Evolutionary conservation across 2,113 vertebrate genomes (phyloP).

Genomic region (Sylvia atricapilla): DNA sequence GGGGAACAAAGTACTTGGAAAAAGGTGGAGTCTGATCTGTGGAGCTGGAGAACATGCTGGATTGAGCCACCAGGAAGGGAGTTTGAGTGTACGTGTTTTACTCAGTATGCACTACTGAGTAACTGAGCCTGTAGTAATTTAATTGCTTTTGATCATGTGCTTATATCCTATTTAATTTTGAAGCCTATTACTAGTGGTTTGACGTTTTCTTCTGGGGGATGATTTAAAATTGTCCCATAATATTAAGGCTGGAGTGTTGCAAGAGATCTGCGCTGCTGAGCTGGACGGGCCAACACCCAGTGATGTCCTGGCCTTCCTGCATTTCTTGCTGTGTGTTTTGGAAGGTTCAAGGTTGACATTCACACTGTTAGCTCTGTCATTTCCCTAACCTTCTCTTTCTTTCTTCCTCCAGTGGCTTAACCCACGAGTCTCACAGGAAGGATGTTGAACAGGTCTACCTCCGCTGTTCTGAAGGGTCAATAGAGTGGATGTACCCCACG

Average conservation of each 20-base stretch:
- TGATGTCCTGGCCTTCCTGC: not conserved
- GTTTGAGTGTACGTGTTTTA: not conserved
- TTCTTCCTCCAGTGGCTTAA: slow-evolving; percentile 81
- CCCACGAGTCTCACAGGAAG: slow-evolving; percentile 89
- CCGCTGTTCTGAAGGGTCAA: slow-evolving; percentile 87
- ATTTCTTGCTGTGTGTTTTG: not conserved
- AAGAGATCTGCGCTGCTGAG: not conserved
- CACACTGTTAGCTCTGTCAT: not conserved
- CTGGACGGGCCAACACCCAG: not conserved
- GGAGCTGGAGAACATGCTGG: not conserved
- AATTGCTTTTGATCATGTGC: slow-evolving; percentile 46
- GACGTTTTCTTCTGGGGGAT: not conserved
- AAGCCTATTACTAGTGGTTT: slow-evolving; percentile 4
- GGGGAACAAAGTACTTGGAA: slow-evolving; percentile 29
- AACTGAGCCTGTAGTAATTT: not conserved
- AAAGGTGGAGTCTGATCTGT: slow-evolving; percentile 24
- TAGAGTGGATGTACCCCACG: slow-evolving; percentile 96
- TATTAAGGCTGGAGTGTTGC: not conserved
- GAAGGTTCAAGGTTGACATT: slow-evolving; percentile 9
- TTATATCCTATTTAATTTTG: slow-evolving; percentile 33
- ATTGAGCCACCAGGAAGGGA: slow-evolving; percentile 11
- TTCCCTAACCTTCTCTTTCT: slow-evolving; percentile 1
- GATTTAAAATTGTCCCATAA: not conserved
- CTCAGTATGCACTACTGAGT: not conserved
- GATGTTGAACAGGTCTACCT: slow-evolving; percentile 98